Evolutionary conservation across 2,888 invertebrate species (phyloP).

Genomic region (Atrina japonica): DNA sequence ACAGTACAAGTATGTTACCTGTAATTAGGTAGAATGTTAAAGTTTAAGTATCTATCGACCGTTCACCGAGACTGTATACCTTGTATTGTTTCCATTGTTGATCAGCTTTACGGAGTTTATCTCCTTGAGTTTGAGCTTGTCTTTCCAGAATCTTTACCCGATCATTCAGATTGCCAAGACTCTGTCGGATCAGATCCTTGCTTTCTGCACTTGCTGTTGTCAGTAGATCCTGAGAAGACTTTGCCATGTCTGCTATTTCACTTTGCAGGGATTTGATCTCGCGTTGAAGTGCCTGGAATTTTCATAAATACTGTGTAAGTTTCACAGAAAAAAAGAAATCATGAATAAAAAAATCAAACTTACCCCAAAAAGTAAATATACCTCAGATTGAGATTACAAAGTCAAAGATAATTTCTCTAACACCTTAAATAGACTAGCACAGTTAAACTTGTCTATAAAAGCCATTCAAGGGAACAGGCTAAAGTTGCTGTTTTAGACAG

Average conservation of each 20-base stretch:
- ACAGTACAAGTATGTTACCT: too few species aligned
- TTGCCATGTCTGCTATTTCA: conserved; percentile 68
- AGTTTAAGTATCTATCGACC: too few species aligned
- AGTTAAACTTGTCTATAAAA: too few species aligned
- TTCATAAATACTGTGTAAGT: too few species aligned
- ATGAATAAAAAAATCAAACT: neutral
- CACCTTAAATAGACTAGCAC: too few species aligned
- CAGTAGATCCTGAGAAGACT: conserved; percentile 65
- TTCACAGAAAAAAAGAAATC: neutral
- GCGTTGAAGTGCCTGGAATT: conserved; percentile 64
- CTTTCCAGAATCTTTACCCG: conserved; percentile 66
- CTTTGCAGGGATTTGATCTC: conserved; percentile 81
- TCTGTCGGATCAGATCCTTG: conserved; percentile 66
- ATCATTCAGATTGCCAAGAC: conserved; percentile 67
- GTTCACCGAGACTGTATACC: conserved; percentile 37
- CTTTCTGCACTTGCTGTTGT: conserved; percentile 62
- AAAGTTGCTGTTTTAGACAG: too few species aligned
- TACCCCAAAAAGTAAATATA: too few species aligned
- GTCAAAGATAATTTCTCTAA: too few species aligned
- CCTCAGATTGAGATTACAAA: too few species aligned
- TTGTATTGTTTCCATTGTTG: conserved; percentile 67
- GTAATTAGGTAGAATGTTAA: too few species aligned
- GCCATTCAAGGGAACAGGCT: too few species aligned
- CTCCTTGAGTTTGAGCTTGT: conserved; percentile 66
- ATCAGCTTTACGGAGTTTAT: conserved; percentile 62